Conservation (phyloP, 2,797 vertebrate species). For the Anolis apletophallus region DNA sequence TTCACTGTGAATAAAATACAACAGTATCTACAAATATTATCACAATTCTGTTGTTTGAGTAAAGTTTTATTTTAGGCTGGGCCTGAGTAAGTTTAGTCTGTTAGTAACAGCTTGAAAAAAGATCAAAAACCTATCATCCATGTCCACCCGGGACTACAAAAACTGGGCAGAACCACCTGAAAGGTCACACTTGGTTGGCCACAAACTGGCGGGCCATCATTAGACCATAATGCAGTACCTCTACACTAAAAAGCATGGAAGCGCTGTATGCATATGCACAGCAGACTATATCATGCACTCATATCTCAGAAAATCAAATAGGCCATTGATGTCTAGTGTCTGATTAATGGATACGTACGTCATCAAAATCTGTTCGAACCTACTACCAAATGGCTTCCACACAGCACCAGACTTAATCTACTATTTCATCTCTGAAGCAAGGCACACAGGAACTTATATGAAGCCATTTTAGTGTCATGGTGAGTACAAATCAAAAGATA, state of each 20-base stretch:
- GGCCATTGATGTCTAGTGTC: slow-evolving; percentile 30
- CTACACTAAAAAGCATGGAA: neutral
- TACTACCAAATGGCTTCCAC: slow-evolving; percentile 6
- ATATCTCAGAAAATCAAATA: neutral
- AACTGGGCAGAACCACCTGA: neutral
- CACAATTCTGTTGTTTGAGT: slow-evolving; percentile 21
- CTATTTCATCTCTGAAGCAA: slow-evolving; percentile 23
- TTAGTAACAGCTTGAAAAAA: neutral
- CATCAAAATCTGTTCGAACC: slow-evolving; percentile 32
- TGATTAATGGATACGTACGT: slow-evolving; percentile 29
- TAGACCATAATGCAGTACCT: neutral
- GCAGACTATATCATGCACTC: slow-evolving; percentile 24
- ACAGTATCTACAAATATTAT: slow-evolving; percentile 64
- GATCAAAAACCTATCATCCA: neutral
- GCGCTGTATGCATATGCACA: neutral
- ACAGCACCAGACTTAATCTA: neutral
- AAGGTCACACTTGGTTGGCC: neutral
- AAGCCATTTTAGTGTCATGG: slow-evolving; percentile 49
- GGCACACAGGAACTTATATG: neutral
- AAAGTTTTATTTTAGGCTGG: slow-evolving; percentile 44
- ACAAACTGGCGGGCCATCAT: neutral
- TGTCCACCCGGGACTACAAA: neutral
- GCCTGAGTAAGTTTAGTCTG: slow-evolving; percentile 39
- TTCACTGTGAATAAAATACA: slow-evolving; percentile 56
- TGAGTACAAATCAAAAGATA: slow-evolving; percentile 30